A percentile compares a stretch with the other conserved stretches of the same genome.
Evolutionary conservation across 2,888 invertebrate species (phyloP).

Genomic region (Acrobasis repandana): DNA sequence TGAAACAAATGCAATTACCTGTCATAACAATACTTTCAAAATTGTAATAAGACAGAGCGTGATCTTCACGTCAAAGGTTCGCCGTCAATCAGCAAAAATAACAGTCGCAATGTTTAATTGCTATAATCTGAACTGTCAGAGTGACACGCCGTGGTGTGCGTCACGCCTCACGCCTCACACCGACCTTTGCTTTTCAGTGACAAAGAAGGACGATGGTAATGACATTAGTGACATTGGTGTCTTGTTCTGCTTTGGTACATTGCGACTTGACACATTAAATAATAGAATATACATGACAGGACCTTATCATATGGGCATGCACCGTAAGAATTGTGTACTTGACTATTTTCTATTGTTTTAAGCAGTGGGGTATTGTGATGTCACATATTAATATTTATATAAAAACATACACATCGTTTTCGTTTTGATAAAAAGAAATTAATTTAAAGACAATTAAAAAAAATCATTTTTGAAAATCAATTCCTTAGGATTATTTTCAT

Average conservation of each 20-base stretch:
- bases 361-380: no score
- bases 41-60: conserved; percentile 20
- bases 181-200: conserved; percentile 32
- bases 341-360: no score
- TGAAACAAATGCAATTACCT: not conserved
- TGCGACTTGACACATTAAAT: not conserved
- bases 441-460: no score
- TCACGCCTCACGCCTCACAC: conserved; percentile 40
- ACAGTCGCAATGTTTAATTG: conserved; percentile 59
- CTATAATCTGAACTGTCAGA: conserved; percentile 58
- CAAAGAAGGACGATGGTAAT: conserved; percentile 20
- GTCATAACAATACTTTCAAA: conserved; percentile 5
- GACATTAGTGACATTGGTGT: conserved; percentile 1
- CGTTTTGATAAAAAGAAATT: no score
- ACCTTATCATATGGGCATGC: no score
- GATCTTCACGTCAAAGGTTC: conserved; percentile 42
- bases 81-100: conserved; percentile 43
- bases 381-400: no score
- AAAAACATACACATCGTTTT: no score
- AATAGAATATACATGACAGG: not conserved
- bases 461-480: no score
- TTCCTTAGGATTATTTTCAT: no score
- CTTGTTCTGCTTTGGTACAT: not conserved
- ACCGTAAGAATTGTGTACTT: no score
- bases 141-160: conserved; percentile 22